These are phyloP conservation scores for Vespertilio murinus DNA, from an alignment of 2,797 vertebrate genomes.

Conservation along the genomic window DNA sequence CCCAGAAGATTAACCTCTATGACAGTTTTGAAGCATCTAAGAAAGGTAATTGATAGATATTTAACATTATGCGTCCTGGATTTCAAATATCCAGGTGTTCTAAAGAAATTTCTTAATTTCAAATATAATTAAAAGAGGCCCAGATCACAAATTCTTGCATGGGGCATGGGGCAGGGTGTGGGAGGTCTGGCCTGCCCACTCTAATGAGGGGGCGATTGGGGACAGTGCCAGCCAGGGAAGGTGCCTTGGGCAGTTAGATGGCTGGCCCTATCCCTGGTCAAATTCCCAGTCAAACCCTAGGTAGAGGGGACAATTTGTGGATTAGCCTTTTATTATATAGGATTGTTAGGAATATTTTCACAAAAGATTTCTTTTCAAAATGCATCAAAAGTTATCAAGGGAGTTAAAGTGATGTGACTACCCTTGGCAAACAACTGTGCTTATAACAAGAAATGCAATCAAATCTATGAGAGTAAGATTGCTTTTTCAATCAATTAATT, in stretches of 20 bases:
- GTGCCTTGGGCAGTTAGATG: too few species aligned
- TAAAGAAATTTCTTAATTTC: not conserved
- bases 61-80: not conserved
- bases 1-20: constrained; percentile 99
- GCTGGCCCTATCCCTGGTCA: too few species aligned
- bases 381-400: not conserved
- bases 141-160: too few species aligned
- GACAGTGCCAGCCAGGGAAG: too few species aligned
- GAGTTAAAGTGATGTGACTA: not conserved
- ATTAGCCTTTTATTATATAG: too few species aligned
- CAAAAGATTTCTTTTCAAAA: not conserved
- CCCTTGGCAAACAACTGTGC: not conserved
- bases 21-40: constrained; percentile 99
- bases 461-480: not conserved
- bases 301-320: too few species aligned
- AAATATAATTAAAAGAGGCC: not conserved
- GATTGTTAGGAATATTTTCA: not conserved
- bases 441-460: not conserved
- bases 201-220: too few species aligned
- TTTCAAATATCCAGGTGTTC: not conserved
- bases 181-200: too few species aligned
- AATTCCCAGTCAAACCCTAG: too few species aligned
- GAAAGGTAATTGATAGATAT: constrained; percentile 90
- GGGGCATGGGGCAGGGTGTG: too few species aligned
- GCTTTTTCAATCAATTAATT: not conserved